Base-by-base conservation (phyloP, 1,140 invertebrate genomes). In the Chironomus tepperi region DNA sequence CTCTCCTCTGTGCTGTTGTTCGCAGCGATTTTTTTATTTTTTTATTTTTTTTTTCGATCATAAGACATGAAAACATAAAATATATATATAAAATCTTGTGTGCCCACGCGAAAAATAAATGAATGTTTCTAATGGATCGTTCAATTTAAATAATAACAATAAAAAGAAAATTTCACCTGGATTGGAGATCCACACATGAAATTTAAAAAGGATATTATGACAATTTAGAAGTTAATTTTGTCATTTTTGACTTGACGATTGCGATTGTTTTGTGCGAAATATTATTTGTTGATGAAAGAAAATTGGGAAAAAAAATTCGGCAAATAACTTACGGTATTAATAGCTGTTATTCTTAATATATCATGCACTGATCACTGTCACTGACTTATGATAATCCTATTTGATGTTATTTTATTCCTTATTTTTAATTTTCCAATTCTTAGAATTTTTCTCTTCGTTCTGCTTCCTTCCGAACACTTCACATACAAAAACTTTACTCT, bases 91-190 rank as follows among this genome's bases (percentile, higher is more conserved):
- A 57, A 57, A 15, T 57, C 47, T 57, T 15, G 47, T 57, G 47
- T 57, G 47, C 47, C 47, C 47, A 57, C 47, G 47, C 47, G 47
- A 57, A 34, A 34, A 34, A 34, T 34, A 34, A 34, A 34, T 34
- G 24, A 34, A 57, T 57, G 47, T 57, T 57, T 57, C 47, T 57
- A 57, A 57, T 57, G 47, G 47, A 57, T 57, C 47, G 47, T 57
- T 57, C 47, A 57, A 57, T 57, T 57, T 57, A 57, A 57, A 57
- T 57, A 57, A 57, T 57, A 57, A 57, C 47, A 57, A n/a, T n/a
- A 57, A n/a, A 34, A n/a, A n/a, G n/a, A n/a, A n/a, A n/a, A n/a
- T 57, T 57, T 57, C 47, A 57, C 47, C 47, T 57, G 47, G n/a
- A 47, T 12, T 57, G 9, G 47, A 34, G 24, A 34, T 34, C 5